Conservation (phyloP, 2,888 invertebrate species). For the Cataglyphis albicans region DNA sequence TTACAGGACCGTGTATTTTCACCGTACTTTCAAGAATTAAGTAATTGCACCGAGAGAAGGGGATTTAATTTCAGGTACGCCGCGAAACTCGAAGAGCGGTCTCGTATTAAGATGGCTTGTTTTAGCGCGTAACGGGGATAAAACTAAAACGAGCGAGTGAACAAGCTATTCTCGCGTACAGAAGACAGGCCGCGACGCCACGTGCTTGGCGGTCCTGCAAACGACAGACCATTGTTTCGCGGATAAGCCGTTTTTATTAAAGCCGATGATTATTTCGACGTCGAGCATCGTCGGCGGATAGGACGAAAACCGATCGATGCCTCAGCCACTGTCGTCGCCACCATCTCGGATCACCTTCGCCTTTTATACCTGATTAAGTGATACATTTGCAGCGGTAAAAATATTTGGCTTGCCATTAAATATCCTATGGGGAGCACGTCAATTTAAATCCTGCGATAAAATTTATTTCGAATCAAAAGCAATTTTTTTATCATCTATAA, state of each 20-base stretch:
- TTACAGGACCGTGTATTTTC: neutral
- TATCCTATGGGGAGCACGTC: neutral
- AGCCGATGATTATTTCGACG: slow-evolving; percentile 81
- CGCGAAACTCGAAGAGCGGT: slow-evolving; percentile 33
- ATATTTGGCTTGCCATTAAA: neutral
- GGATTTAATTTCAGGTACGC: slow-evolving; percentile 45
- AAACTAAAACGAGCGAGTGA: slow-evolving; percentile 52
- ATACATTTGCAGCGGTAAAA: neutral
- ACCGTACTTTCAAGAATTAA: slow-evolving; percentile 23
- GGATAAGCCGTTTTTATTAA: slow-evolving; percentile 84
- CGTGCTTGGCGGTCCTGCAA: slow-evolving; percentile 72
- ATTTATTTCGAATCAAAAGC: neutral
- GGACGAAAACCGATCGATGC: slow-evolving; percentile 62
- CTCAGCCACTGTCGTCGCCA: slow-evolving; percentile 46
- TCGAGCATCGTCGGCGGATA: slow-evolving; percentile 71
- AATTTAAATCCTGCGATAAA: neutral
- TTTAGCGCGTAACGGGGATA: slow-evolving; percentile 41
- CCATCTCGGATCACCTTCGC: slow-evolving; percentile 1
- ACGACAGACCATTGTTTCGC: slow-evolving; percentile 83
- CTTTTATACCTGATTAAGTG: slow-evolving; percentile 21
- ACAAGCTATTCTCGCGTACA: slow-evolving; percentile 30
- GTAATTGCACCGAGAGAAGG: slow-evolving; percentile 40
- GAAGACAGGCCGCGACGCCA: slow-evolving; percentile 53
- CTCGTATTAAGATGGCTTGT: slow-evolving; percentile 47
- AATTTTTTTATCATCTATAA: neutral